Conservation (phyloP, 2,113 vertebrate species). For the Limanda limanda region DNA sequence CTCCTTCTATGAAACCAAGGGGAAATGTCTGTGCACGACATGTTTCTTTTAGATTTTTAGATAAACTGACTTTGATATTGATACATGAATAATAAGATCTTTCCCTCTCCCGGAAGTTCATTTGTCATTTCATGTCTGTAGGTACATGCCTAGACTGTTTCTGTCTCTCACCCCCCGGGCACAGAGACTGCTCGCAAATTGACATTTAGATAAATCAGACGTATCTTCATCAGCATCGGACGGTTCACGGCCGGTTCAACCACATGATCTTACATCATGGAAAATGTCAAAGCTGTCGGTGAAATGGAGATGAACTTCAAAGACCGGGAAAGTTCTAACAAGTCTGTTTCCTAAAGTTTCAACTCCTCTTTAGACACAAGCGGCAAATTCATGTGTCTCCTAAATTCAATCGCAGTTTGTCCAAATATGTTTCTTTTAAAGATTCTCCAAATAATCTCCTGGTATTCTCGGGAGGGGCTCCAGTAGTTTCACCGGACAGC, state of each 20-base stretch:
- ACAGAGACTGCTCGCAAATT: slow-evolving; percentile 18
- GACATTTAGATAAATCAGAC: slow-evolving; percentile 54
- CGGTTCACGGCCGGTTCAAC: slow-evolving; percentile 37
- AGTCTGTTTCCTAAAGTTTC: not conserved
- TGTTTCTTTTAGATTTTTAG: not conserved
- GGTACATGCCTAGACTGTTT: slow-evolving; percentile 14
- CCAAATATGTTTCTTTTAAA: not conserved
- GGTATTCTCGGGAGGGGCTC: too few relatives aligned
- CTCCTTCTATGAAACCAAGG: slow-evolving; percentile 5
- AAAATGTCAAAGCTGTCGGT: slow-evolving; percentile 44
- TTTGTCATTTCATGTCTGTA: slow-evolving; percentile 23
- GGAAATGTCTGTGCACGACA: not conserved
- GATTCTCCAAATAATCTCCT: too few relatives aligned
- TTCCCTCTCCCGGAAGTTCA: not conserved
- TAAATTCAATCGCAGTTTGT: not conserved
- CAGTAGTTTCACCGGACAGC: too few relatives aligned
- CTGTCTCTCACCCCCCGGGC: slow-evolving; percentile 9
- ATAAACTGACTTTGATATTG: not conserved
- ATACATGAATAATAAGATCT: slow-evolving; percentile 4
- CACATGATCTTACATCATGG: slow-evolving; percentile 17
- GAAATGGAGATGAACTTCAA: not conserved
- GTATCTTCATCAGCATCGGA: slow-evolving; percentile 21
- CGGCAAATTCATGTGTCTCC: not conserved
- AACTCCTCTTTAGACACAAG: not conserved
- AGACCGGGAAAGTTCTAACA: not conserved